These are phyloP conservation scores for Adrianichthys oophorus DNA, from an alignment of 2,797 vertebrate species.

Conservation along the genomic window DNA sequence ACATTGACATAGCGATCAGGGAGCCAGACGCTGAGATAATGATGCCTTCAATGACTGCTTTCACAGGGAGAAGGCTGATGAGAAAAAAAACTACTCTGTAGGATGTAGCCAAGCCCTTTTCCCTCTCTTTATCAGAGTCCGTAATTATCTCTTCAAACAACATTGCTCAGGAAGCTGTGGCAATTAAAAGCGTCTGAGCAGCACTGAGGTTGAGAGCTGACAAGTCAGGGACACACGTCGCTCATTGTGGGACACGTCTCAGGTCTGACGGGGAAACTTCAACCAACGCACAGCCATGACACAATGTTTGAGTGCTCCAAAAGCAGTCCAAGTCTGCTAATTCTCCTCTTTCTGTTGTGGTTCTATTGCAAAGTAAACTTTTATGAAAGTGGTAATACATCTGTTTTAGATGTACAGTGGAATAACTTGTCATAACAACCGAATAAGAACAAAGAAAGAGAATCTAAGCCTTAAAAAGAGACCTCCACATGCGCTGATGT, in stretches of 20 bases:
- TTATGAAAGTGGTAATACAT: too few species aligned
- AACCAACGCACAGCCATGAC: slow-evolving; percentile 19
- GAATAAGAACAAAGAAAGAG: too few species aligned
- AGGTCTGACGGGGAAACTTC: slow-evolving; percentile 10
- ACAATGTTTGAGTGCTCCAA: background rate
- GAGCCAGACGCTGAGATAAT: slow-evolving; percentile 59
- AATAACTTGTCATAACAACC: too few species aligned
- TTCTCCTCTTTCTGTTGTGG: too few species aligned
- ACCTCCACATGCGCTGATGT: too few species aligned
- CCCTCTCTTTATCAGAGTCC: slow-evolving; percentile 64
- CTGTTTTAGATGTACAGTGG: too few species aligned
- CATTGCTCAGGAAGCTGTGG: slow-evolving; percentile 63
- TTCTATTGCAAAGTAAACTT: too few species aligned
- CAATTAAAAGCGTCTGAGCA: slow-evolving; percentile 59
- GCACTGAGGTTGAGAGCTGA: slow-evolving; percentile 28
- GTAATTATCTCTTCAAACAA: slow-evolving; percentile 76
- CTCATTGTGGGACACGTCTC: slow-evolving; percentile 12
- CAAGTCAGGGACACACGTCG: slow-evolving; percentile 9
- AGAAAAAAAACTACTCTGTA: slow-evolving; percentile 20
- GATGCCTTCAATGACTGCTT: slow-evolving; percentile 64
- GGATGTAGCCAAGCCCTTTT: slow-evolving; percentile 70
- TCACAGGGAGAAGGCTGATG: slow-evolving; percentile 31
- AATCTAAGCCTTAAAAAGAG: too few species aligned
- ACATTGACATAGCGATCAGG: slow-evolving; percentile 29
- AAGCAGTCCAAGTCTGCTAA: slow-evolving; percentile 7